phyloP scores from a whole-genome alignment of 2,113 vertebrate genomes.

The Antigone vipio region DNA sequence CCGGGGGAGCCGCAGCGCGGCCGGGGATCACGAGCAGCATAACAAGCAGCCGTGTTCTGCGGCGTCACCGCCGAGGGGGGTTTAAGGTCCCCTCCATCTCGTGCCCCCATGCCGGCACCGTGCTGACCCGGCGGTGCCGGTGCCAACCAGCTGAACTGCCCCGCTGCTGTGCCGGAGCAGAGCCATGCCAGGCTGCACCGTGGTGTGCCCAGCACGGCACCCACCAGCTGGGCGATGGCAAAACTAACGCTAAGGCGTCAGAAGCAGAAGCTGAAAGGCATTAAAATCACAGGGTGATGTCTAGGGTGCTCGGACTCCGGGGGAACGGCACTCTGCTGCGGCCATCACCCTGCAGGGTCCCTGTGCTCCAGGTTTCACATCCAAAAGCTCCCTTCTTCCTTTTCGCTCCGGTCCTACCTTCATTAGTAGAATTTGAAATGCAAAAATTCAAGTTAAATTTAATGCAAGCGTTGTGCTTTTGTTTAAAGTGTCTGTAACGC shows the following conservation, averaged over 20 bases:
- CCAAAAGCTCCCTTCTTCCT: neutral
- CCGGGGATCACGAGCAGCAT: neutral
- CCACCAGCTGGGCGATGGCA: too few species aligned
- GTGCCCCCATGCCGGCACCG: neutral
- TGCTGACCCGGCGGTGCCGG: neutral
- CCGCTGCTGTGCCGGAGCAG: neutral
- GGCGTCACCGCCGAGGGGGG: rapidly evolving
- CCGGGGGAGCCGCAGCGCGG: neutral
- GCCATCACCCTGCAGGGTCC: neutral
- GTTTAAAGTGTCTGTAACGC: rapidly evolving
- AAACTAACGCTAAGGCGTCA: neutral
- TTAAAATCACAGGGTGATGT: neutral
- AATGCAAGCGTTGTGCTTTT: rapidly evolving
- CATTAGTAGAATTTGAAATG: neutral
- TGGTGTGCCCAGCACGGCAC: rapidly evolving
- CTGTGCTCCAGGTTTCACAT: neutral
- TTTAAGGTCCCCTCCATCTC: neutral
- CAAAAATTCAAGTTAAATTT: neutral
- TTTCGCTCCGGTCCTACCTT: neutral
- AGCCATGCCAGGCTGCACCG: neutral
- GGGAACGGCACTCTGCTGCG: rapidly evolving
- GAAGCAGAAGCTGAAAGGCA: neutral
- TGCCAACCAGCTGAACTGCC: neutral
- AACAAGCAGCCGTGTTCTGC: neutral
- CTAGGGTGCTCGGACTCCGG: rapidly evolving